Evolutionary conservation across 2,113 vertebrate genomes (phyloP).

Genomic region (Jaculus jaculus): DNA sequence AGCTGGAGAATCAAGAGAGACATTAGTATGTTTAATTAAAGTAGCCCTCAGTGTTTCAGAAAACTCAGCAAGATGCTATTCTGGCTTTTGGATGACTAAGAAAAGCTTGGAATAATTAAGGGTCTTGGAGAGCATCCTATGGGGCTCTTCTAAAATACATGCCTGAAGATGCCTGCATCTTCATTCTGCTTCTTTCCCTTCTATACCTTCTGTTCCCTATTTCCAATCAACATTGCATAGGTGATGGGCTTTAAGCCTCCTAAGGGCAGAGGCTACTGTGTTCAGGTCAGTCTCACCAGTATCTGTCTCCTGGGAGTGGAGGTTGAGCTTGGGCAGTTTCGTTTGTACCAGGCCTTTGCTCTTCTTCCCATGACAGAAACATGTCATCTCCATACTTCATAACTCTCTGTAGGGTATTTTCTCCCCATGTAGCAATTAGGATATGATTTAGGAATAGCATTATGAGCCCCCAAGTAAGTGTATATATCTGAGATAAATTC

Average conservation of each 20-base stretch:
- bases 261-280: no score
- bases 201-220: neutral
- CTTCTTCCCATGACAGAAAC: no score
- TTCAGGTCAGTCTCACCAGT: no score
- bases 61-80: neutral
- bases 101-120: neutral
- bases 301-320: no score
- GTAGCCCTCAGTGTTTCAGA: neutral
- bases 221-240: neutral
- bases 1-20: neutral
- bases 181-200: neutral
- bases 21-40: neutral
- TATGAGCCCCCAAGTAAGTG: neutral
- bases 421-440: neutral
- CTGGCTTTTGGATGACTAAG: no score
- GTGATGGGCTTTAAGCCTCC: neutral
- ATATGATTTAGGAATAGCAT: neutral
- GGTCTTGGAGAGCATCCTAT: neutral
- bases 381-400: neutral
- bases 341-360: no score
- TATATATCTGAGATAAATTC: neutral
- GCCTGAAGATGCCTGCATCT: neutral
- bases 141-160: constrained; percentile 5
- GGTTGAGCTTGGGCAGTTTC: no score
- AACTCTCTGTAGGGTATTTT: neutral